A percentile compares a stretch with the other conserved stretches of the same genome.
These are phyloP conservation scores for Alloplasta piceator DNA, from an alignment of 2,888 invertebrate genomes.

Conservation along the genomic window DNA sequence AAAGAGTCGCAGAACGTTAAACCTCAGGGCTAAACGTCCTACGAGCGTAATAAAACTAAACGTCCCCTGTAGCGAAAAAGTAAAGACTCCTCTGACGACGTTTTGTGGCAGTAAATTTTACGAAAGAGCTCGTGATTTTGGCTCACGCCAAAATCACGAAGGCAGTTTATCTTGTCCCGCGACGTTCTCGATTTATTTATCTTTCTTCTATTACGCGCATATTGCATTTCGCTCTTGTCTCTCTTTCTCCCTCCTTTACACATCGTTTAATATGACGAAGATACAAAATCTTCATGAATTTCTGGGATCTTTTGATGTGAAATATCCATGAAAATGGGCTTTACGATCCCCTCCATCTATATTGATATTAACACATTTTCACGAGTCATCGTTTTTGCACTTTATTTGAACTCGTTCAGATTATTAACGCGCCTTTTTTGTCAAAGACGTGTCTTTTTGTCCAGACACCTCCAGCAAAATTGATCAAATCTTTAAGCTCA, in stretches of 20 bases:
- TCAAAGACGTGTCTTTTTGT: no score
- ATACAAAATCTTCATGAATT: constrained; percentile 10
- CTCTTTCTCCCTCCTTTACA: neutral
- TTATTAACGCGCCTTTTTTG: no score
- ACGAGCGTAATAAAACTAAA: constrained; percentile 3
- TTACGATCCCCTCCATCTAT: neutral
- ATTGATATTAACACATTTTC: neutral
- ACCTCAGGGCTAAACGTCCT: neutral
- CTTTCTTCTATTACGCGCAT: constrained; percentile 39
- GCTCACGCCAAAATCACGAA: constrained; percentile 36
- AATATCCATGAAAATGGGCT: neutral
- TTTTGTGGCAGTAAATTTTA: constrained; percentile 42
- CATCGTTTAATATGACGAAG: constrained; percentile 1
- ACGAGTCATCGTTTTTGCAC: neutral
- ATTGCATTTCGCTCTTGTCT: constrained; percentile 32
- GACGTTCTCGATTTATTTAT: constrained; percentile 44
- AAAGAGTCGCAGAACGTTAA: constrained; percentile 2
- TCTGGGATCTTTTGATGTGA: neutral
- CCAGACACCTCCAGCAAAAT: no score
- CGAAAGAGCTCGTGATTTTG: constrained; percentile 44
- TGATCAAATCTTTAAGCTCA: no score
- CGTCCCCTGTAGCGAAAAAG: neutral
- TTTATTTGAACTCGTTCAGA: no score
- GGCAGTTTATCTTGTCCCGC: constrained; percentile 43
- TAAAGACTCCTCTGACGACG: constrained; percentile 28